Evolutionary conservation across 2,113 vertebrate genomes (phyloP), one percentile per base, ranked within the genome.

Genomic region (Micronycteris hirsuta): DNA sequence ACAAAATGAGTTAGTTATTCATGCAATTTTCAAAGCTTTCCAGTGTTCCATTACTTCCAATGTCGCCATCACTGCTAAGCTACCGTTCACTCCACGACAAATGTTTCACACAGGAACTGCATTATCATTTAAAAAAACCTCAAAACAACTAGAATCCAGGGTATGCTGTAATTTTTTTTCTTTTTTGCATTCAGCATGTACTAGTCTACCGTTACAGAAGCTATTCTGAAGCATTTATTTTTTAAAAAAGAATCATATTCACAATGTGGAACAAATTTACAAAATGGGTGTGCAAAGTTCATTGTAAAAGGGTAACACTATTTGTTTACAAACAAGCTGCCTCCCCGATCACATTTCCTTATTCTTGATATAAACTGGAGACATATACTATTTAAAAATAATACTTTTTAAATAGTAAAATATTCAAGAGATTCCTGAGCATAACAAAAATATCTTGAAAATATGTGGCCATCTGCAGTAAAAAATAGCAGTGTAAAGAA

Each of bases 371-470:
- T 86, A 99, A 98, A 98, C 73, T 85, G 77, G 95, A 28, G 94
- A 96, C 88, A 54, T 91, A 96, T 95, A 56, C 98, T 96, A 91
- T 98, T 98, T 98, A 97, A 98, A 98, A 98, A 98, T 98, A 98
- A 94, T 36, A 93, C 94, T 98, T 97, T 98, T 98, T 97, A 98
- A 98, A 98, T 98, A 98, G 97, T 98, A 98, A 98, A 98, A 98
- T 98, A 98, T 97, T 98, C 97, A 98, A 98, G 97, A 97, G 96
- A 86, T 98, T 98, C 96, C 97, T 98, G 97, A 96, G 97, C 95
- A 91, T 99, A 98, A 98, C 88, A 98, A 99, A 99, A 99, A 98
- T 98, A 98, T 19, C 38, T 97, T 97, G 97, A 98, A 98, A 98
- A 98, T 98, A 98, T 97, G 98, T 97, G 98, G 96, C 97, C 97